These are phyloP conservation scores for Rotaria socialis DNA, from an alignment of 2,888 invertebrate genomes.

Conservation along the genomic window DNA sequence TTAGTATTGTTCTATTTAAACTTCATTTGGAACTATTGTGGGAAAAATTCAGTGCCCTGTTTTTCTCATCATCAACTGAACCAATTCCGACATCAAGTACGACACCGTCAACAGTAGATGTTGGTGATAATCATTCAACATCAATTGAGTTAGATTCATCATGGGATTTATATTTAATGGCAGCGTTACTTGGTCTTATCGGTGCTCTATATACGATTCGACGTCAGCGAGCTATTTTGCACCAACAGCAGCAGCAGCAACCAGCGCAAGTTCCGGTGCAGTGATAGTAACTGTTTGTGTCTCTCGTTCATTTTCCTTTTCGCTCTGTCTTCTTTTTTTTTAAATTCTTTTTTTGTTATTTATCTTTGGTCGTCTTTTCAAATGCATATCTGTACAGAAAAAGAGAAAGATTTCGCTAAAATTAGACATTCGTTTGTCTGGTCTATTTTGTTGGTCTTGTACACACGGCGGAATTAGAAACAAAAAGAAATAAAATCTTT, in stretches of 20 bases:
- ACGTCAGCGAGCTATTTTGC: not conserved
- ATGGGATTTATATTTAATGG: conserved; percentile 85
- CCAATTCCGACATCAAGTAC: not conserved
- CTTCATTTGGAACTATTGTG: conserved; percentile 69
- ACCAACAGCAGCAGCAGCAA: not conserved
- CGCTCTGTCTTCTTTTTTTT: not conserved
- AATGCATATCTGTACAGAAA: not conserved
- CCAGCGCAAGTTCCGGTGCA: conserved; percentile 19
- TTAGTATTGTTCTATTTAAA: conserved; percentile 80
- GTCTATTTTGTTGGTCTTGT: not conserved
- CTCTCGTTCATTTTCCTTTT: not conserved
- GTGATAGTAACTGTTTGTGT: not conserved
- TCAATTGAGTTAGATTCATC: not conserved
- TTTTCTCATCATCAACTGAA: not conserved
- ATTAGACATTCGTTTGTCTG: not conserved
- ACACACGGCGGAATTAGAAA: not conserved
- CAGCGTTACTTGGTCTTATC: conserved; percentile 75
- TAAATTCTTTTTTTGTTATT: not conserved
- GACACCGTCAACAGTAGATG: not conserved
- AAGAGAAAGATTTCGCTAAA: not conserved
- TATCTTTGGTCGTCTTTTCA: not conserved
- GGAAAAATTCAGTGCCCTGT: not conserved
- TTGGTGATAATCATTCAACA: not conserved
- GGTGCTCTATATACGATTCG: conserved; percentile 62
- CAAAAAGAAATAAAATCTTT: not conserved